Conservation (phyloP, 2,797 vertebrate species). For the Poeciliopsis gracilis region DNA sequence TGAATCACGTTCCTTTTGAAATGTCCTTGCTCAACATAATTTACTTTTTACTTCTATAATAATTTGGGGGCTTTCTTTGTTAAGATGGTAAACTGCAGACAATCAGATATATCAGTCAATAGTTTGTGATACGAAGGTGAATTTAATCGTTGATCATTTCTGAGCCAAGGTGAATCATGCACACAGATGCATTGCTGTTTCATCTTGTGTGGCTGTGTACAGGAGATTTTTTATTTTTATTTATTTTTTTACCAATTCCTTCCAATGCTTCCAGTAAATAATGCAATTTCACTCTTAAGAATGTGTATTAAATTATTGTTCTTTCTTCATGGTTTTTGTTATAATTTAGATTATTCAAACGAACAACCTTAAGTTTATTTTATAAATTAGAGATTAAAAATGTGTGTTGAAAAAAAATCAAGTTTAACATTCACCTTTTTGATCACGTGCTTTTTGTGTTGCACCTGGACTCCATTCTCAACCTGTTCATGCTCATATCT, state of each 20-base stretch:
- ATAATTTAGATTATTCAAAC: not conserved
- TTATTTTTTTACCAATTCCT: no score
- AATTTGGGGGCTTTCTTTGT: conserved; percentile 60
- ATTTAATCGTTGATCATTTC: conserved; percentile 43
- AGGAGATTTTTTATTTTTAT: not conserved
- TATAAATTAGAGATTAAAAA: not conserved
- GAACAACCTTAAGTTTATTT: not conserved
- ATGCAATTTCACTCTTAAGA: not conserved
- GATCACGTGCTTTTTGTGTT: not conserved
- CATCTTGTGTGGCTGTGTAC: not conserved
- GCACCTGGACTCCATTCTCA: not conserved
- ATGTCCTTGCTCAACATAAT: conserved; percentile 43
- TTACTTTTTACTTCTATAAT: conserved; percentile 21
- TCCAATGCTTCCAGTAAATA: not conserved
- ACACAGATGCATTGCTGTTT: not conserved
- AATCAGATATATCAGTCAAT: conserved; percentile 53
- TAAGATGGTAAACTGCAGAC: conserved; percentile 32
- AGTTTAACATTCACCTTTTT: not conserved
- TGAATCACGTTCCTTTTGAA: conserved; percentile 23
- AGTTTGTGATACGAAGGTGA: conserved; percentile 37
- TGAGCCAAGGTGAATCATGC: conserved; percentile 51
- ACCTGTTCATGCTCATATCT: conserved; percentile 2
- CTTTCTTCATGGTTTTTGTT: not conserved
- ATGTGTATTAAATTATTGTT: not conserved
- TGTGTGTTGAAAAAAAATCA: not conserved